Evolutionary conservation across 2,888 invertebrate species (phyloP), one percentile per base, ranked within the genome.

Genomic region (Cylindroiulus punctatus): DNA sequence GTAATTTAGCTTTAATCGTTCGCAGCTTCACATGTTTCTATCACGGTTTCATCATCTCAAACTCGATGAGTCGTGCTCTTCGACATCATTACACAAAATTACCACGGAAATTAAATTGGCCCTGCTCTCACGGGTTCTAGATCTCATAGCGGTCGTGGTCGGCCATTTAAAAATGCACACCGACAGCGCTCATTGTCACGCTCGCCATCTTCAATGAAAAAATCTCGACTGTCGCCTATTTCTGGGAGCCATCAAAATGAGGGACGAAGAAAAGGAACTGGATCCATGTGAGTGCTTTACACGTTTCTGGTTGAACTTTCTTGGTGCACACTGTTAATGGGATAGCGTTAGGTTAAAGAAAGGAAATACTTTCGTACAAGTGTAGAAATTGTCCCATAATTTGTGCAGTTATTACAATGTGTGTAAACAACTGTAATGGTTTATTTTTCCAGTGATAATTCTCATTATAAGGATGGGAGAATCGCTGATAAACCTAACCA

Each of bases 61-160:
- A n/a, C 40, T 83, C 14, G 40, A 83, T 42, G 44, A 83, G 40
- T 40, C 44, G 44, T 83, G 26, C 83, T 36, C 40, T 26, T 83
- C 83, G 83, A 26, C n/a, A 40, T 40, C 26, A 12, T 42, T 14
- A 32, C 14, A 17, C 26, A 40, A 26, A 14, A 83, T 83, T 22
- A 14, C n/a, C 5, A 26, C 42, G 42, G 83, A 83, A 40, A 42
- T 83, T 83, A 42, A 83, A 83, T n/a, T 83, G 44, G 44, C 83
- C 42, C 83, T 83, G 83, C 83, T 40, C 83, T 83, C 44, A 26
- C 42, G 83, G 83, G 26, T 83, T 83, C 40, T 83, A 83, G 83
- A 83, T 83, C 83, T 42, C 42, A 83, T n/a, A 83, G 83, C 26
- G 32, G 83, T 40, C 42, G 83, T 44, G 83, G 83, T n/a, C 40